Evolutionary conservation across 2,888 invertebrate species (phyloP).

Genomic region (Nysson spinosus): DNA sequence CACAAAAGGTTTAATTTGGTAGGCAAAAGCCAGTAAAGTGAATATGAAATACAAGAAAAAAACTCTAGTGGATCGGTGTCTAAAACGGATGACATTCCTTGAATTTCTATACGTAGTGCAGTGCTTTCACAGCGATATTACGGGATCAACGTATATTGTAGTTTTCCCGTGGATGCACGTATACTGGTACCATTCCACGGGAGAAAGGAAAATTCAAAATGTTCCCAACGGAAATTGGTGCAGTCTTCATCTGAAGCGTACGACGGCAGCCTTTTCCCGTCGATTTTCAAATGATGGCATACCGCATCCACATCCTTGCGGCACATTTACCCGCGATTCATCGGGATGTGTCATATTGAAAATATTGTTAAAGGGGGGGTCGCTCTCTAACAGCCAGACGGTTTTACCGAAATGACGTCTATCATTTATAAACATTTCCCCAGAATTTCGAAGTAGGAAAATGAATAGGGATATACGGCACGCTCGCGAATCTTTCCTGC

Average conservation of each 20-base stretch:
- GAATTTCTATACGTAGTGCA: no score
- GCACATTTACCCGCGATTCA: neutral
- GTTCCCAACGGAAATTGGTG: conserved; percentile 21
- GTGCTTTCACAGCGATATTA: conserved; percentile 7
- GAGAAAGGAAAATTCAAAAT: conserved; percentile 25
- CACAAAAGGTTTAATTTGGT: no score
- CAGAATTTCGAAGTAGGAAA: conserved; percentile 25
- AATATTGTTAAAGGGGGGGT: conserved; percentile 18
- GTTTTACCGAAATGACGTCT: conserved; percentile 25
- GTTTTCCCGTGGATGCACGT: conserved; percentile 6
- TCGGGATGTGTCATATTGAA: conserved; percentile 12
- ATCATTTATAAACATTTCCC: conserved; percentile 28
- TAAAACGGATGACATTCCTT: no score
- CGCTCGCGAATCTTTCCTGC: conserved; percentile 3
- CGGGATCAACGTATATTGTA: neutral
- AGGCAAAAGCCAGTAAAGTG: neutral
- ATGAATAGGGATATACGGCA: conserved; percentile 24
- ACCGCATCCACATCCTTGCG: neutral
- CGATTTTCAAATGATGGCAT: neutral
- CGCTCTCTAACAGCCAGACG: neutral
- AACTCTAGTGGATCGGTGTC: no score
- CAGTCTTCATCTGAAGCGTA: neutral
- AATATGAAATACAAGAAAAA: no score
- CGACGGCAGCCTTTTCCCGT: neutral
- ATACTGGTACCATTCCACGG: neutral